Evolutionary conservation across 2,888 invertebrate genomes (phyloP).

Genomic region (Embidobia sp.): DNA sequence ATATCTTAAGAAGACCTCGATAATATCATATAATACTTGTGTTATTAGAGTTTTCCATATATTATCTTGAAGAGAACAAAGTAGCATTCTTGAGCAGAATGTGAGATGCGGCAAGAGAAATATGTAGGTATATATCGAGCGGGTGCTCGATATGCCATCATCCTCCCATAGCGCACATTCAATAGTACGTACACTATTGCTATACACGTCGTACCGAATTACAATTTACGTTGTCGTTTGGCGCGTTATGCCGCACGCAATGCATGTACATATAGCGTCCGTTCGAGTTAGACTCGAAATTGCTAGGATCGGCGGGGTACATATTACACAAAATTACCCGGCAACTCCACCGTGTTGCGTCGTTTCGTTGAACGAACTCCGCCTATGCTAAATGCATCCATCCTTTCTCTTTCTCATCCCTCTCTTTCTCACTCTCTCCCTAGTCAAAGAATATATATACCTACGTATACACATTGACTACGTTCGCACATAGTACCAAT

Average conservation of each 20-base stretch:
- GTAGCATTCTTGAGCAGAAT: constrained; percentile 6
- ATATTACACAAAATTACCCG: constrained; percentile 65
- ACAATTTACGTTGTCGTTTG: constrained; percentile 70
- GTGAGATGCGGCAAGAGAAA: too few relatives aligned
- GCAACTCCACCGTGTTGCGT: constrained; percentile 40
- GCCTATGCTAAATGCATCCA: constrained; percentile 43
- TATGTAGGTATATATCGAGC: too few relatives aligned
- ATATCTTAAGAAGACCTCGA: too few relatives aligned
- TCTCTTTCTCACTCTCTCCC: neutral
- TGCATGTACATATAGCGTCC: constrained; percentile 38
- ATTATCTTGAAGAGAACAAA: constrained; percentile 11
- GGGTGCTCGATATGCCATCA: constrained; percentile 45
- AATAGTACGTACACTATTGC: constrained; percentile 59
- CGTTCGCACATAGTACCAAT: constrained; percentile 15
- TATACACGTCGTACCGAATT: constrained; percentile 68
- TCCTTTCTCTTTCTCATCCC: neutral
- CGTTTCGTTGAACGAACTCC: too few relatives aligned
- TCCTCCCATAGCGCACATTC: constrained; percentile 48
- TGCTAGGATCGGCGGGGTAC: constrained; percentile 55
- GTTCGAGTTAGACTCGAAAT: constrained; percentile 54
- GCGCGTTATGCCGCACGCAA: constrained; percentile 66
- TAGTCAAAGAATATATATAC: too few relatives aligned
- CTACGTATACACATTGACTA: constrained; percentile 5
- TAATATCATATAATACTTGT: constrained; percentile 6
- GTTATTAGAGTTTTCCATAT: constrained; percentile 6